Conservation (phyloP, 2,797 vertebrate species). For the Carduelis carduelis region DNA sequence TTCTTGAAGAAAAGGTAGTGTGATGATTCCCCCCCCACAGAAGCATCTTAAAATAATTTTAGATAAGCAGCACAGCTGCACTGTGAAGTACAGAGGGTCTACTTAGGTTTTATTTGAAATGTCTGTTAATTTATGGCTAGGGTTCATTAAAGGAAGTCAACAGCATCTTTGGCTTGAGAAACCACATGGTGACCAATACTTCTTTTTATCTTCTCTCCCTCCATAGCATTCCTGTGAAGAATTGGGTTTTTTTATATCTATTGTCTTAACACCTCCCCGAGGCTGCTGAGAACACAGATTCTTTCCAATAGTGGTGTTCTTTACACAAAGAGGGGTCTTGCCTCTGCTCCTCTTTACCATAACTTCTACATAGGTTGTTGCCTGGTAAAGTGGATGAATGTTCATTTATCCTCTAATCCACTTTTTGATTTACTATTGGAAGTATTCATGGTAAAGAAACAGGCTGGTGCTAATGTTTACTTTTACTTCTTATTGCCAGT, state of each 20-base stretch:
- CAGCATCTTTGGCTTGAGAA: neutral
- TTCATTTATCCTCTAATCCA: neutral
- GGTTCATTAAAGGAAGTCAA: neutral
- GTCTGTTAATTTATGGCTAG: neutral
- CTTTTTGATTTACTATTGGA: neutral
- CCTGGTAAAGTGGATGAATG: fast-evolving
- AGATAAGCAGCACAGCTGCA: neutral
- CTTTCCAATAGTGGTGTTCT: neutral
- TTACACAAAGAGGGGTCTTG: neutral
- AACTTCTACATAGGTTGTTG: neutral
- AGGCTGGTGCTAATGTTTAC: neutral
- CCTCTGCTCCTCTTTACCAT: neutral
- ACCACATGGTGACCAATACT: neutral
- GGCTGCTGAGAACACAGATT: neutral
- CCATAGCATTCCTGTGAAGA: neutral
- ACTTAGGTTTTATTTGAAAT: neutral
- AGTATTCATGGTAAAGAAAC: neutral
- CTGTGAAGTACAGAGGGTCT: neutral
- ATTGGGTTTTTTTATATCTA: neutral
- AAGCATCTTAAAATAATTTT: neutral
- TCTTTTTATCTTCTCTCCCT: neutral
- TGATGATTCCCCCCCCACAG: fast-evolving
- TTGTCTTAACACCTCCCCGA: neutral
- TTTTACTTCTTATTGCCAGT: neutral
- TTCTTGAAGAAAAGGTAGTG: neutral